A percentile compares a stretch with the other conserved stretches of the same genome.
These are phyloP conservation scores for Eulemur rubriventer DNA, from an alignment of 2,797 vertebrate species.

Conservation along the genomic window DNA sequence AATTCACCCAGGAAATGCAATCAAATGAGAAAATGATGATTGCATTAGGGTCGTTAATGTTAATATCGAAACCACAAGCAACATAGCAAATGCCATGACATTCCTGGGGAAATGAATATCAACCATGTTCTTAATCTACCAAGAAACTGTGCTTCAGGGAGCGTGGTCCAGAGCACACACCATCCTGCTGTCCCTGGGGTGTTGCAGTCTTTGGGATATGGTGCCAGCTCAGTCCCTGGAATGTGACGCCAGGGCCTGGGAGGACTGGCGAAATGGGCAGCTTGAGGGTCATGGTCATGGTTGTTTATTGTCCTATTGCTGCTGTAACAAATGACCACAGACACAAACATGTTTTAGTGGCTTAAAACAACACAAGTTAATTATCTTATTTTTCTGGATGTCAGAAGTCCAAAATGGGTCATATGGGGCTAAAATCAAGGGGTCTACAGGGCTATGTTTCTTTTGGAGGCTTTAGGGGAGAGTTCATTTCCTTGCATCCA, in stretches of 20 bases:
- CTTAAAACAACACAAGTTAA: background rate
- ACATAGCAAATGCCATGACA: slow-evolving; percentile 48
- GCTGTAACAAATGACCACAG: background rate
- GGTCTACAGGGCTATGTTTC: background rate
- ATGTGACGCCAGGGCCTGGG: background rate
- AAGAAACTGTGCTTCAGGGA: background rate
- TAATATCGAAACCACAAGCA: slow-evolving; percentile 65
- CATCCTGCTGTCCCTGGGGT: background rate
- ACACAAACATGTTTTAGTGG: background rate
- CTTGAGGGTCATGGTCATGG: background rate
- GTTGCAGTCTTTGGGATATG: background rate
- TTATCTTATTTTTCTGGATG: background rate
- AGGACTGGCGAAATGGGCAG: background rate
- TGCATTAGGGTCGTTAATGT: slow-evolving; percentile 39
- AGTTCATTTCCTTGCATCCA: background rate
- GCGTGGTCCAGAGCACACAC: background rate
- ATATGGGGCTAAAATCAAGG: background rate
- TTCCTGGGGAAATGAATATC: slow-evolving; percentile 46
- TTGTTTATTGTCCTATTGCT: background rate
- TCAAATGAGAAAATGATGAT: slow-evolving; percentile 67
- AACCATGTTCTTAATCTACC: background rate
- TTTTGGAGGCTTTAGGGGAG: background rate
- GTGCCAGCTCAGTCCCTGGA: no score
- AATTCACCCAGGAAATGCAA: slow-evolving; percentile 62
- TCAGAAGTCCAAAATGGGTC: background rate